A percentile compares a stretch with the other conserved stretches of the same genome.
Conservation (phyloP, 2,888 invertebrate genomes). For the Watsonalla cultraria region DNA sequence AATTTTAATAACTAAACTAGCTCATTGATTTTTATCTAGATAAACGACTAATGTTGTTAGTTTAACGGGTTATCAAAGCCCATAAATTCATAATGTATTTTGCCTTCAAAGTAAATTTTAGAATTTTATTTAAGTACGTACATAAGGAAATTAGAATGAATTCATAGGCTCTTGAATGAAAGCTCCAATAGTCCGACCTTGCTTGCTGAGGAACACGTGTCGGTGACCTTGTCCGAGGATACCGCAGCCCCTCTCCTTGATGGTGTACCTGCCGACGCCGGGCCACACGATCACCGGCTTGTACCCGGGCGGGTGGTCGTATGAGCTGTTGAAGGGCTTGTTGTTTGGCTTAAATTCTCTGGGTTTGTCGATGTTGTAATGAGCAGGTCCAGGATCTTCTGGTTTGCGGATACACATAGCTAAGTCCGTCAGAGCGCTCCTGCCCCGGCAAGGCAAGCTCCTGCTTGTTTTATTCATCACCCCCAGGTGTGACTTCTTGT, state of each 20-base stretch:
- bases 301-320: conserved; percentile 57
- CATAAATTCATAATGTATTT: no score
- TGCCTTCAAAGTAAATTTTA: no score
- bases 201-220: conserved; percentile 56
- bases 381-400: conserved; percentile 73
- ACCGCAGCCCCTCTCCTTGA: conserved; percentile 26
- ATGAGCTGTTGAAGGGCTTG: conserved; percentile 56
- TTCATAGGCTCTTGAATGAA: conserved; percentile 53
- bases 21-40: no score
- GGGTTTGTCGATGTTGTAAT: conserved; percentile 45
- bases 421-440: conserved; percentile 69
- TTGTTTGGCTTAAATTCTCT: conserved; percentile 40
- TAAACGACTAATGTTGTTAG: no score
- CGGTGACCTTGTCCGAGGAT: conserved; percentile 53
- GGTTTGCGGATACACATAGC: conserved; percentile 67
- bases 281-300: conserved; percentile 57
- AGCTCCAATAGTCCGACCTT: conserved; percentile 55
- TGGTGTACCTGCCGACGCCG: conserved; percentile 57
- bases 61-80: no score
- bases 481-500: conserved; percentile 50
- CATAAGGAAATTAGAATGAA: conserved; percentile 38
- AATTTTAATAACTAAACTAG: no score
- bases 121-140: no score
- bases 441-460: conserved; percentile 50
- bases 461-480: conserved; percentile 60